Percentiles rank a stretch among this genome's conserved stretches.
Conservation (phyloP, 2,797 vertebrate genomes). For the Gymnoscopelus braueri region DNA sequence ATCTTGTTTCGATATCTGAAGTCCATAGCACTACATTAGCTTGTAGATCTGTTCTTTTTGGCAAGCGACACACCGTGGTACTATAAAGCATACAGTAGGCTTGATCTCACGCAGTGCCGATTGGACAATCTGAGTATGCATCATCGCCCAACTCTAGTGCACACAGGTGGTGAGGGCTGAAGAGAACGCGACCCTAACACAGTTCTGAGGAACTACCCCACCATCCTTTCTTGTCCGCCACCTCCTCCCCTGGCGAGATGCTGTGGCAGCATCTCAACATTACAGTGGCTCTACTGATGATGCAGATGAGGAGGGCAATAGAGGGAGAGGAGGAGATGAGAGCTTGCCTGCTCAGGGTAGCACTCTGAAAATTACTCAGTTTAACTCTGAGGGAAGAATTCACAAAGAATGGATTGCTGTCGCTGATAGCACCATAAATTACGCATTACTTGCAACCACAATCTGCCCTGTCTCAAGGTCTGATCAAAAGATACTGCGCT, state of each 20-base stretch:
- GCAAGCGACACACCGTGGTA: too few relatives aligned
- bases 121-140: too few relatives aligned
- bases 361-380: slow-evolving; percentile 31
- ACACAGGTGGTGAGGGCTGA: not conserved
- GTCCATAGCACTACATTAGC: too few relatives aligned
- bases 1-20: too few relatives aligned
- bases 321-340: slow-evolving; percentile 12
- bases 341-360: slow-evolving; percentile 35
- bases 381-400: not conserved
- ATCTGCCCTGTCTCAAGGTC: too few relatives aligned
- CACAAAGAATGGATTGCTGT: too few relatives aligned
- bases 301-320: slow-evolving; percentile 17
- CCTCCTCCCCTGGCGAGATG: not conserved
- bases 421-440: too few relatives aligned
- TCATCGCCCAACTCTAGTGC: too few relatives aligned
- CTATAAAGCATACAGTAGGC: too few relatives aligned
- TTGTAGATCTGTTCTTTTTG: not conserved
- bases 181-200: slow-evolving; percentile 29
- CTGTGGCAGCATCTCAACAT: slow-evolving; percentile 2
- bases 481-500: too few relatives aligned
- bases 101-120: too few relatives aligned
- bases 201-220: not conserved
- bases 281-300: slow-evolving; percentile 27
- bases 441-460: too few relatives aligned
- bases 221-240: not conserved